Conservation (phyloP, 2,113 vertebrate species). For the Malurus alboscapulatus region DNA sequence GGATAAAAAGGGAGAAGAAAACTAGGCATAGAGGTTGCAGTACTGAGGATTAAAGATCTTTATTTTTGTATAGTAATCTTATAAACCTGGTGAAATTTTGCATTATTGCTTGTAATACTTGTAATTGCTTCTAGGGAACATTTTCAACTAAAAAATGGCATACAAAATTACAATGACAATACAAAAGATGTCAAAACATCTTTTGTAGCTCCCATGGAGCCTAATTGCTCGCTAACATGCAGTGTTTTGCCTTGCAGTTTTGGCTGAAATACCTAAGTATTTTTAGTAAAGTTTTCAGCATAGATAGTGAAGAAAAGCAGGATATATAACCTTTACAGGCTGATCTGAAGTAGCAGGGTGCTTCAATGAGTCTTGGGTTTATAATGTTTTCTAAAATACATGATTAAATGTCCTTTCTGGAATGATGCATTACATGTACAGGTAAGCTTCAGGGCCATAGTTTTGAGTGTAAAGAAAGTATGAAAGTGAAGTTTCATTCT, state of each 20-base stretch:
- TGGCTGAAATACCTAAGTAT: neutral
- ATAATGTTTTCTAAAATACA: neutral
- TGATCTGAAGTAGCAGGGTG: neutral
- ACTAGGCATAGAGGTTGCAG: neutral
- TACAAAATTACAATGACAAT: no score
- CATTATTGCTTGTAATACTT: neutral
- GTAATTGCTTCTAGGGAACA: neutral
- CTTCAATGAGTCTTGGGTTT: neutral
- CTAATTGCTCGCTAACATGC: fast-evolving
- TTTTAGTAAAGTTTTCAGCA: neutral
- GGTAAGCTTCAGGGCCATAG: fast-evolving
- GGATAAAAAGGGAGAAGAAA: neutral
- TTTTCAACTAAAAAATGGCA: neutral
- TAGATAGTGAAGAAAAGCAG: neutral
- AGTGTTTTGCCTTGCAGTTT: neutral
- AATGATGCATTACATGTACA: neutral
- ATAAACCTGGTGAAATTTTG: neutral
- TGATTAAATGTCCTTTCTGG: neutral
- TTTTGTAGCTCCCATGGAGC: neutral
- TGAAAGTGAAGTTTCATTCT: neutral
- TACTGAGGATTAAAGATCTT: neutral
- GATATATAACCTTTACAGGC: fast-evolving
- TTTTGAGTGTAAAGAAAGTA: neutral
- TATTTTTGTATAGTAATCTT: neutral
- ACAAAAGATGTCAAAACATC: neutral